Percentiles rank a stretch among this genome's conserved stretches.
These are phyloP conservation scores for Urophycis tenuis DNA, from an alignment of 2,797 vertebrate species.

Conservation along the genomic window DNA sequence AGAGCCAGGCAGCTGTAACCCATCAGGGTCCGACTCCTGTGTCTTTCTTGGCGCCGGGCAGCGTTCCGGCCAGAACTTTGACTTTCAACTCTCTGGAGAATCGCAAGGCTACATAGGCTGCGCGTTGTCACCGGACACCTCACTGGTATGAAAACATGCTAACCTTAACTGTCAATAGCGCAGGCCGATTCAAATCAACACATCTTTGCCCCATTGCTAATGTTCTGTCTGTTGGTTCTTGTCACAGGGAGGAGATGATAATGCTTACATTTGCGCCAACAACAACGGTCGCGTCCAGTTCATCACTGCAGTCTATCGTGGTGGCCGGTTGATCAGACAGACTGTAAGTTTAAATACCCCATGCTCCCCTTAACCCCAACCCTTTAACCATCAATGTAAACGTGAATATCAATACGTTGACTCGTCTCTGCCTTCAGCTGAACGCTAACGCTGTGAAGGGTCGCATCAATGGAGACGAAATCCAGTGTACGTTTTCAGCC, in stretches of 20 bases:
- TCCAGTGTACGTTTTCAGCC: conserved; percentile 49
- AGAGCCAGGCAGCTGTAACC: conserved; percentile 20
- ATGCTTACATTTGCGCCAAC: not conserved
- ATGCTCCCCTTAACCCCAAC: no score
- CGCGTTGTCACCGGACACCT: fast-evolving
- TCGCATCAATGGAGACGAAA: fast-evolving
- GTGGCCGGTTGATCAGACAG: not conserved
- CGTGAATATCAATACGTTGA: no score
- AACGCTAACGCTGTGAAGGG: conserved; percentile 31
- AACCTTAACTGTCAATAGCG: not conserved
- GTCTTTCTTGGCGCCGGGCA: conserved; percentile 15
- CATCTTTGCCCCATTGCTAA: not conserved
- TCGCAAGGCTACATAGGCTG: conserved; percentile 24
- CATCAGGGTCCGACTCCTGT: fast-evolving
- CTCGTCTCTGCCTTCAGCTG: conserved; percentile 24
- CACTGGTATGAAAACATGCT: conserved; percentile 20
- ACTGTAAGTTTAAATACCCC: no score
- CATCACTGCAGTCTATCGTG: not conserved
- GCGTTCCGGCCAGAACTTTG: conserved; percentile 3
- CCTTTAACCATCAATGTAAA: no score
- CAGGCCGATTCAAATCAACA: not conserved
- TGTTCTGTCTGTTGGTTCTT: not conserved
- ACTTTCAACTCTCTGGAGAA: conserved; percentile 27
- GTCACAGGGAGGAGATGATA: not conserved
- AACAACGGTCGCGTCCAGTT: not conserved